Evolutionary conservation across 1,140 invertebrate species (phyloP).

Genomic region (Papilio machaon): DNA sequence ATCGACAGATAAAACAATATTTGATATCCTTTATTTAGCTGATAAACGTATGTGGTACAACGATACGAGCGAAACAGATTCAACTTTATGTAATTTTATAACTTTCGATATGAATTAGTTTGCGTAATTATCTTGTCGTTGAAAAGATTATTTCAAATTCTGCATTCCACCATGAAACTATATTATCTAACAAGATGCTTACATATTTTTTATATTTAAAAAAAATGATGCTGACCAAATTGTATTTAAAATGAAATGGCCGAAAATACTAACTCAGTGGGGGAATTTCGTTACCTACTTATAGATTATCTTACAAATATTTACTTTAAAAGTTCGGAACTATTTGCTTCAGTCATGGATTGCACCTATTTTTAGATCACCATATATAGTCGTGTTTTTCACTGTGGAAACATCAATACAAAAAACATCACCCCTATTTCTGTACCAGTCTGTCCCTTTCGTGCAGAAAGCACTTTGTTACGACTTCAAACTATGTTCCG

Average conservation of each 20-base stretch:
- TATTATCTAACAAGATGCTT: too few species aligned
- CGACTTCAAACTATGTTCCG: slow-evolving; percentile 18
- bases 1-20: slow-evolving; percentile 9
- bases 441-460: slow-evolving; percentile 28
- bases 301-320: not conserved
- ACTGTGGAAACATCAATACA: not conserved
- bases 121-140: too few species aligned
- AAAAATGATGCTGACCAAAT: not conserved
- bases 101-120: too few species aligned
- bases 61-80: not conserved
- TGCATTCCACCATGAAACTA: too few species aligned
- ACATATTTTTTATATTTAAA: too few species aligned
- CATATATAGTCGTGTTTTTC: not conserved
- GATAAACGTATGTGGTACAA: not conserved
- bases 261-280: not conserved
- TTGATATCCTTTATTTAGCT: slow-evolving; percentile 1
- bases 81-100: not conserved
- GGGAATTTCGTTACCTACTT: not conserved
- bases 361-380: too few species aligned
- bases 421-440: slow-evolving; percentile 14
- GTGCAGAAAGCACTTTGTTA: slow-evolving; percentile 25
- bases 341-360: not conserved
- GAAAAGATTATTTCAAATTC: too few species aligned
- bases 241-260: not conserved
- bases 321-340: not conserved